phyloP scores from a whole-genome alignment of 2,113 vertebrate genomes.

The Macrotis lagotis region DNA sequence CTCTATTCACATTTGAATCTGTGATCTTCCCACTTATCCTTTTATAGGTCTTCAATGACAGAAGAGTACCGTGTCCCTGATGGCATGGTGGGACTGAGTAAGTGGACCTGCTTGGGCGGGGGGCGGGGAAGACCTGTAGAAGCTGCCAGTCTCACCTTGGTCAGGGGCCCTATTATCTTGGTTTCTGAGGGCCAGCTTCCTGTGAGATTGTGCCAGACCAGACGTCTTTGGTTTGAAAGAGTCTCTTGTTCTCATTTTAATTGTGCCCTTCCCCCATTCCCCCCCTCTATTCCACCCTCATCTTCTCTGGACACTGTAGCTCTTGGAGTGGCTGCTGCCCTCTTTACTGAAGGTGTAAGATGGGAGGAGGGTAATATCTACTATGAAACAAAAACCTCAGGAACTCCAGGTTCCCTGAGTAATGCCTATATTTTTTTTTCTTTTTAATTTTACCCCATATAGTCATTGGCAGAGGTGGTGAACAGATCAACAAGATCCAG shows the following conservation, averaged over 20 bases:
- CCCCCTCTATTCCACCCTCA: background rate
- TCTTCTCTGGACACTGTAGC: background rate
- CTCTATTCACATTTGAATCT: constrained; percentile 11
- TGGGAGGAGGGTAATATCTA: background rate
- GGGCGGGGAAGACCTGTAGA: background rate
- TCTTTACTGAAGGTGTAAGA: background rate
- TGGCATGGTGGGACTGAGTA: constrained; percentile 95
- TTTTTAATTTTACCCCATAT: constrained; percentile 9
- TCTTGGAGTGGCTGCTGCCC: background rate
- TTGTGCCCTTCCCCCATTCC: background rate
- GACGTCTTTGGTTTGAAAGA: background rate
- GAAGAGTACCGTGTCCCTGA: constrained; percentile 94
- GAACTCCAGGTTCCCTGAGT: background rate
- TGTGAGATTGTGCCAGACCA: constrained; percentile 8
- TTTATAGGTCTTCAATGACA: constrained; percentile 86
- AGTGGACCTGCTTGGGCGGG: constrained; percentile 70
- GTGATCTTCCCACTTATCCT: constrained; percentile 45
- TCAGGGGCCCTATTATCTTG: background rate
- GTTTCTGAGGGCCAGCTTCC: background rate
- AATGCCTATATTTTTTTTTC: constrained; percentile 28
- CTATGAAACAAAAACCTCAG: background rate
- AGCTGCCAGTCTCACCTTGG: background rate
- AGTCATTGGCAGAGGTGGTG: constrained; percentile 96
- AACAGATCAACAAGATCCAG: constrained; percentile 97
- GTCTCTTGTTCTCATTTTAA: background rate